Conservation (phyloP, 2,113 vertebrate genomes). For the Triplophysa siluroides region DNA sequence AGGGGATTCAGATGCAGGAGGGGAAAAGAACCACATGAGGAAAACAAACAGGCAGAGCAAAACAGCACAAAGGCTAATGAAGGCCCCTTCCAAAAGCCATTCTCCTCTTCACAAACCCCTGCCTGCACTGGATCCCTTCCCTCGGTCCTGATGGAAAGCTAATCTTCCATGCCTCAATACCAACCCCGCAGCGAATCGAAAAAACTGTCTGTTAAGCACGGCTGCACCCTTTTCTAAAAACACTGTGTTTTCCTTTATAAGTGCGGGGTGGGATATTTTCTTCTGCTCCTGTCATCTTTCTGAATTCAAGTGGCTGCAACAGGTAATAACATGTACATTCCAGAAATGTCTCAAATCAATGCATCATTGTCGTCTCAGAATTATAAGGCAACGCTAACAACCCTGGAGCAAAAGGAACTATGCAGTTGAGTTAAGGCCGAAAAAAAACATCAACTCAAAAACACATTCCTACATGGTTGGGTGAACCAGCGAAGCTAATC, state of each 20-base stretch:
- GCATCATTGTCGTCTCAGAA: constrained; percentile 1
- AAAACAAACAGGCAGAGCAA: constrained; percentile 64
- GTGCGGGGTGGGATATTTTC: background rate
- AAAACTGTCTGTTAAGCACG: background rate
- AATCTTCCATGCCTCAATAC: background rate
- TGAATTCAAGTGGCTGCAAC: constrained; percentile 28
- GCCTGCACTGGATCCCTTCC: background rate
- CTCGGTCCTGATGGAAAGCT: background rate
- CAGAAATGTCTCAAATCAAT: constrained; percentile 14
- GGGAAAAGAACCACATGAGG: constrained; percentile 45
- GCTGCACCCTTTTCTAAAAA: constrained; percentile 14
- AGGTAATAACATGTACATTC: constrained; percentile 42
- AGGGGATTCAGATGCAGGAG: constrained; percentile 36
- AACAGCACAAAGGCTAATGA: constrained; percentile 51
- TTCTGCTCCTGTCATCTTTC: constrained; percentile 6
- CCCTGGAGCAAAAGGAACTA: background rate
- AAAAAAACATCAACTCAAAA: background rate
- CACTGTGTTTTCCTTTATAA: background rate
- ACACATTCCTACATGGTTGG: background rate
- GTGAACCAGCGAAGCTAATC: constrained; percentile 16
- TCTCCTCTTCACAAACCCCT: constrained; percentile 2
- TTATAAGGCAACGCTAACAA: background rate
- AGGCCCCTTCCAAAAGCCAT: background rate
- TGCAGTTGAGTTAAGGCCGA: background rate
- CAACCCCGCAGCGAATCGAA: background rate